These are phyloP conservation scores for Meda fulgida DNA, from an alignment of 2,797 vertebrate genomes.

Conservation along the genomic window DNA sequence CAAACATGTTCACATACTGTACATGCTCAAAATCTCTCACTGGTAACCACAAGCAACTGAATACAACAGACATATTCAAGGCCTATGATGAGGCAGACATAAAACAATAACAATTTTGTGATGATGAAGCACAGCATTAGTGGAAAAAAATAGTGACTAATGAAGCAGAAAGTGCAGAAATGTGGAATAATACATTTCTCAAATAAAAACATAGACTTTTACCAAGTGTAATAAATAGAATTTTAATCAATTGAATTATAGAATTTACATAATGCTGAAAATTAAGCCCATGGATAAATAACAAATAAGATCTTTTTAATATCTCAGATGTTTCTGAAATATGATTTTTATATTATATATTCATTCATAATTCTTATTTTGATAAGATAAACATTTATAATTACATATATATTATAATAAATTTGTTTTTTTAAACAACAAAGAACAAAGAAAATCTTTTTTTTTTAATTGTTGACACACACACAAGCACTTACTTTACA, in stretches of 20 bases:
- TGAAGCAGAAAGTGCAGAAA: background rate
- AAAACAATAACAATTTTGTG: background rate
- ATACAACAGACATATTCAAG: slow-evolving; percentile 4
- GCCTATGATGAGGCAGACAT: background rate
- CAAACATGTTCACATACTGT: background rate
- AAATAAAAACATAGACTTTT: background rate
- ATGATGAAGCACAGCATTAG: background rate
- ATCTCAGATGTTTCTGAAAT: too few species aligned
- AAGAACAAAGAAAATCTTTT: too few species aligned
- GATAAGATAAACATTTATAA: too few species aligned
- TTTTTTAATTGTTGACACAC: too few species aligned
- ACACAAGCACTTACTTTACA: too few species aligned
- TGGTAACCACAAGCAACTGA: background rate
- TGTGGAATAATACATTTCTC: background rate
- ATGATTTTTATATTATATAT: too few species aligned
- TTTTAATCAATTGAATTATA: background rate
- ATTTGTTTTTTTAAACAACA: too few species aligned
- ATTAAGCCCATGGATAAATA: background rate
- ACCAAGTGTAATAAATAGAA: background rate
- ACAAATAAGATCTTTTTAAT: too few species aligned
- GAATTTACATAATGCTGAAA: background rate
- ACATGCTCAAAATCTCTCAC: background rate
- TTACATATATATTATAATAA: too few species aligned
- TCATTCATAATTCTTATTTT: too few species aligned
- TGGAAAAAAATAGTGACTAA: background rate